Evolutionary conservation across 2,888 invertebrate species (phyloP), one percentile per base, ranked within the genome.

Genomic region (Emmelina monodactyla): DNA sequence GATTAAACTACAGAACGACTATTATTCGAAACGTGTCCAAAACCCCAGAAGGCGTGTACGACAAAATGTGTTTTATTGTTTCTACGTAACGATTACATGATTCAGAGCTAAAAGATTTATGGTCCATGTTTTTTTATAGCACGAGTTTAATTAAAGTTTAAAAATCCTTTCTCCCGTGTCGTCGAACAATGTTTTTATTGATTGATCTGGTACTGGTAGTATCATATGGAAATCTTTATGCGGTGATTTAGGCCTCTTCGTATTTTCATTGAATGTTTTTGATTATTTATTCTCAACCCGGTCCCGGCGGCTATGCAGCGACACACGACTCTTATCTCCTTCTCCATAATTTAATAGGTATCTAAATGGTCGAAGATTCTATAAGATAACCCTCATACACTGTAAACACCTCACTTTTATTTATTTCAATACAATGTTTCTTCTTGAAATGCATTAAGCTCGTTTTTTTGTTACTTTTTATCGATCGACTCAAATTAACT

Each of bases 291-390:
- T n/a, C n/a, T n/a, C n/a, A n/a, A 59, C 52, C 51, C 53, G 49
- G 49, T 47, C 49, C 54, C 57, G 54, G 62, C 53, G 46, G 53
- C 64, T 69, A 62, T 60, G 61, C 64, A 71, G 65, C 68, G 58
- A 63, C 62, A 59, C 55, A 57, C 55, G 55, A 50, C 52, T 52
- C 62, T 73, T 76, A 76, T 78, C 78, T 69, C 31, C 56, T 53
- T 56, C 60, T 56, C 66, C 64, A 61, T 70, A 70, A 69, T 69
- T 73, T 73, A 75, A 75, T 76, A 70, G 67, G 63, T 60, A 62
- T 70, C 71, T 72, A 75, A 76, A 76, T 66, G 70, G 71, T 66
- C 57, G 53, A 63, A 76, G 76, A 78, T 79, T 62, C 63, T 58
- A 70, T 65, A 57, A 62, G 78, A 79, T 78, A 79, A 75, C 64